Evolutionary conservation across 2,797 vertebrate genomes (phyloP).

Genomic region (Odontamblyopus rebecca): DNA sequence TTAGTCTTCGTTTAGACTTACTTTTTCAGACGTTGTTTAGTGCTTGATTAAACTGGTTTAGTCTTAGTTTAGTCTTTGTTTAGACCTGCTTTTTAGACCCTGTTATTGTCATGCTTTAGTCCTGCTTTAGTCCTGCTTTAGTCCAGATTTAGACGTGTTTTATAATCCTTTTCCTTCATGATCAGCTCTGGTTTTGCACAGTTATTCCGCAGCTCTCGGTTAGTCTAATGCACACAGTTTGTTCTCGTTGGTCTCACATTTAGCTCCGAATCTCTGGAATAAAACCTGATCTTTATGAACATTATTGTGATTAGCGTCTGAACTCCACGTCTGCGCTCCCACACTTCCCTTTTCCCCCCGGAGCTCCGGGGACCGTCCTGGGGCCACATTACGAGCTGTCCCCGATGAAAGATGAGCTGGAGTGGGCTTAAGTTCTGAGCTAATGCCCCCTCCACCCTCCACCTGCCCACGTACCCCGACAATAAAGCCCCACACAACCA

Average conservation of each 20-base stretch:
- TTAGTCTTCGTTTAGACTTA: no score
- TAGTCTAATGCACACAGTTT: not conserved
- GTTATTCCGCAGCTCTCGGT: no score
- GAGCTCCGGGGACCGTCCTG: no score
- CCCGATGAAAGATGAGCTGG: conserved; percentile 71
- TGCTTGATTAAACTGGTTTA: no score
- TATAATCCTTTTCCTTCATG: no score
- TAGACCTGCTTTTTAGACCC: no score
- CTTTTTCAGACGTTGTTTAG: no score
- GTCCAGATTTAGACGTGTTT: no score
- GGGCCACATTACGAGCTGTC: conserved; percentile 67
- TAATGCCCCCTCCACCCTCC: conserved; percentile 5
- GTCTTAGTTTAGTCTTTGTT: no score
- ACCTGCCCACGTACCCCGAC: not conserved
- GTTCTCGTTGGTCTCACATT: conserved; percentile 3
- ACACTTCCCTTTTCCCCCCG: conserved; percentile 12
- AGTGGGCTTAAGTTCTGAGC: conserved; percentile 38
- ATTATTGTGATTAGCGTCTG: not conserved
- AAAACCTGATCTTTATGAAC: not conserved
- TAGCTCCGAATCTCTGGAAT: not conserved
- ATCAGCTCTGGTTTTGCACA: no score
- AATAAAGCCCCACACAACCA: not conserved
- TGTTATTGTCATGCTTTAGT: no score
- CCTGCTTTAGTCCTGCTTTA: no score
- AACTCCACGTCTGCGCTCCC: not conserved